phyloP scores from a whole-genome alignment of 1,140 invertebrate genomes.

The Calliphora vicina region DNA sequence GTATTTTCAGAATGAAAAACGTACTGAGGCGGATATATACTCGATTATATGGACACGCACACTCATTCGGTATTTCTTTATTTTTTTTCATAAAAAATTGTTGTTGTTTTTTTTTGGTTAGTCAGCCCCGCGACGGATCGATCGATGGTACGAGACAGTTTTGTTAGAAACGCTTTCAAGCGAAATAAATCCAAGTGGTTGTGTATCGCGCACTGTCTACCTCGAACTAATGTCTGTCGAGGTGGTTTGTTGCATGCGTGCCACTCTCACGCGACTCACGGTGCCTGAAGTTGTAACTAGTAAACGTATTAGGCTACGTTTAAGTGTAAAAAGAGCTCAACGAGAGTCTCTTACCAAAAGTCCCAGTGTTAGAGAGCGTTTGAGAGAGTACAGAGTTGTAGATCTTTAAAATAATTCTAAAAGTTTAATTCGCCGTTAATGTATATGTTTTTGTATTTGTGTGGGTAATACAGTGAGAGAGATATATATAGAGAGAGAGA shows the following conservation, averaged over 20 bases:
- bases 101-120: background rate
- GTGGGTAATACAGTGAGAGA: background rate
- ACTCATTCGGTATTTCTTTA: conserved; percentile 34
- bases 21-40: background rate
- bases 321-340: background rate
- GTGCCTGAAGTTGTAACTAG: background rate
- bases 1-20: background rate
- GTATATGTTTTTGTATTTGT: background rate
- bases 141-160: conserved; percentile 44
- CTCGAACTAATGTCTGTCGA: conserved; percentile 14
- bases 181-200: conserved; percentile 51
- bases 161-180: conserved; percentile 53
- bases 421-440: background rate
- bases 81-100: background rate
- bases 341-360: too few species aligned
- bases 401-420: background rate
- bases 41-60: background rate
- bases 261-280: background rate
- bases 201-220: conserved; percentile 6
- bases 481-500: background rate
- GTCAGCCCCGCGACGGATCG: conserved; percentile 1
- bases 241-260: conserved; percentile 7
- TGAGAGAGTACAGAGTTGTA: background rate
- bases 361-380: background rate
- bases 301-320: background rate